These are phyloP conservation scores for Musca vetustissima DNA, from an alignment of 1,140 invertebrate genomes.

Conservation along the genomic window DNA sequence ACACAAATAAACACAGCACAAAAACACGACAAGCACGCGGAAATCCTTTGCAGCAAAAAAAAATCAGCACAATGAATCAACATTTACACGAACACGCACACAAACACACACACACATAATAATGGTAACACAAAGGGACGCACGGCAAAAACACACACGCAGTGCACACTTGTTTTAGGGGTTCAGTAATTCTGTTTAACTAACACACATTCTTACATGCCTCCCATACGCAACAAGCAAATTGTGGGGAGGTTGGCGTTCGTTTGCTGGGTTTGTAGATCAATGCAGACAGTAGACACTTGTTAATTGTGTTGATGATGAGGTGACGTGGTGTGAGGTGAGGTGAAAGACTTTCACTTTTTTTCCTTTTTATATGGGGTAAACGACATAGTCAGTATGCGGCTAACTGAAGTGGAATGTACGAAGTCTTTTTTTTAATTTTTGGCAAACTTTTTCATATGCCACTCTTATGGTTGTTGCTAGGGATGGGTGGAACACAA, in stretches of 20 bases:
- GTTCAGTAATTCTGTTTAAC: no score
- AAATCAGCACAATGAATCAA: slow-evolving; percentile 6
- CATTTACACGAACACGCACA: slow-evolving; percentile 1
- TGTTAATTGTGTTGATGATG: slow-evolving; percentile 8
- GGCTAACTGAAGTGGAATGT: no score
- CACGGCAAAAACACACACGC: slow-evolving; percentile 10
- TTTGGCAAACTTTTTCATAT: no score
- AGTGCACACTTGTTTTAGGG: neutral
- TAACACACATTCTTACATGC: no score
- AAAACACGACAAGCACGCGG: neutral
- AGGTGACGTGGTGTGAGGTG: neutral
- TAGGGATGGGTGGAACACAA: neutral
- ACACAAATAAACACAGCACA: neutral
- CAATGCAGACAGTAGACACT: neutral
- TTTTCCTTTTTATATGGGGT: no score
- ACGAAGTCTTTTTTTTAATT: no score
- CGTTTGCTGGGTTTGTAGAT: no score
- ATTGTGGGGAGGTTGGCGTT: neutral
- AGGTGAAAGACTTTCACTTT: neutral
- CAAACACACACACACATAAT: slow-evolving; percentile 13
- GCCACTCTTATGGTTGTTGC: no score
- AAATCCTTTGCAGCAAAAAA: slow-evolving; percentile 9
- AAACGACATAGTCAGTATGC: no score
- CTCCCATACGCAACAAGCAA: slow-evolving; percentile 19
- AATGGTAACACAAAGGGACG: neutral